phyloP scores from a whole-genome alignment of 1,140 invertebrate genomes.

The Heliothis virescens region DNA sequence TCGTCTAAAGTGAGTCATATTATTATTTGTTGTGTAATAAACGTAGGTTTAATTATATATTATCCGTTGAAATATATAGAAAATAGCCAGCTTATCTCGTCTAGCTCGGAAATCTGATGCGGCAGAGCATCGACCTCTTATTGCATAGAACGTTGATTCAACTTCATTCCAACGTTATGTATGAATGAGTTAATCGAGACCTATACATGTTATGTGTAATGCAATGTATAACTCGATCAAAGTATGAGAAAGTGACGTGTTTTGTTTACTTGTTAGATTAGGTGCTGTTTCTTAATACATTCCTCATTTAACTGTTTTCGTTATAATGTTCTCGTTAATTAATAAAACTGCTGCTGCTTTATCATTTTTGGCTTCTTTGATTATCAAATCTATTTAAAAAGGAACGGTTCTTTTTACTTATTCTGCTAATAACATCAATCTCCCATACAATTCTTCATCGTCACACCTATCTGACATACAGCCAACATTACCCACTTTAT shows the following conservation, averaged over 20 bases:
- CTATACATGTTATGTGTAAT: not conserved
- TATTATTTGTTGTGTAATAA: not conserved
- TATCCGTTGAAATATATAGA: constrained; percentile 2
- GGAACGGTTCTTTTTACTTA: constrained; percentile 17
- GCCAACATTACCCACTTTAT: constrained; percentile 33
- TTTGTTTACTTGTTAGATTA: not conserved
- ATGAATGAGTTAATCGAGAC: constrained; percentile 34
- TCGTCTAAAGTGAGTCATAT: not conserved
- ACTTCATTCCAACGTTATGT: constrained; percentile 22
- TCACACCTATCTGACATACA: constrained; percentile 6
- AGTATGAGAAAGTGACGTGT: not conserved
- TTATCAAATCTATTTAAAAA: not conserved
- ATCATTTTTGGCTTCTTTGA: no score
- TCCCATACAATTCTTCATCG: constrained; percentile 10
- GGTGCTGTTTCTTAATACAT: not conserved
- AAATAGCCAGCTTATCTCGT: not conserved
- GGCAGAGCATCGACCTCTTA: constrained; percentile 24
- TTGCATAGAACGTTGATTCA: not conserved
- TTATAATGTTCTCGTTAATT: no score
- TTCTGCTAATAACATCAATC: not conserved
- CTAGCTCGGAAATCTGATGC: constrained; percentile 30
- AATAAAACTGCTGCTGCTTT: no score
- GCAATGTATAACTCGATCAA: constrained; percentile 2
- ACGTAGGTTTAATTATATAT: constrained; percentile 15
- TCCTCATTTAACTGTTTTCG: not conserved